phyloP scores from a whole-genome alignment of 2,888 invertebrate species.

The Vanessa cardui region DNA sequence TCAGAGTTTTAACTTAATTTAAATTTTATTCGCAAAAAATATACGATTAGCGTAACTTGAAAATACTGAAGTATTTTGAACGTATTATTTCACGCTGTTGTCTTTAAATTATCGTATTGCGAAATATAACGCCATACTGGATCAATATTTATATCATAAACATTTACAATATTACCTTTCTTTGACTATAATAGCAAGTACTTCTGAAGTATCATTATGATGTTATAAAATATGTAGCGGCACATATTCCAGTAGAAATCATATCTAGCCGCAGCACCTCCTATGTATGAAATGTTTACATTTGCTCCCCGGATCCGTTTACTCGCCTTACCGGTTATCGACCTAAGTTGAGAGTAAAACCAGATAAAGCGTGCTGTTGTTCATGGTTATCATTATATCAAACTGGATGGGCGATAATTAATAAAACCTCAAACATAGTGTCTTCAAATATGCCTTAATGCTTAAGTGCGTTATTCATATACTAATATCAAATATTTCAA shows the following conservation, averaged over 20 bases:
- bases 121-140: not conserved
- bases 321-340: slow-evolving; percentile 34
- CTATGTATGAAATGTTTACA: slow-evolving; percentile 27
- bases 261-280: slow-evolving; percentile 13
- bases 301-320: slow-evolving; percentile 24
- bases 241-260: not conserved
- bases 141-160: not conserved
- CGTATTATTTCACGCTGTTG: not conserved
- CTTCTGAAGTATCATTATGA: too few relatives aligned
- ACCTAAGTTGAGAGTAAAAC: slow-evolving; percentile 40
- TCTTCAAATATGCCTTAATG: too few relatives aligned
- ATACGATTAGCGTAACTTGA: not conserved
- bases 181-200: too few relatives aligned
- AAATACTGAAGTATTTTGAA: not conserved
- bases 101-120: not conserved
- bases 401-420: not conserved
- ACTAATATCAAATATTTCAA: too few relatives aligned
- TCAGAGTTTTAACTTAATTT: slow-evolving; percentile 1
- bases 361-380: slow-evolving; percentile 29
- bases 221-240: too few relatives aligned
- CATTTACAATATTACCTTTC: not conserved
- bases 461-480: too few relatives aligned
- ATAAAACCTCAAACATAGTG: too few relatives aligned
- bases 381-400: slow-evolving; percentile 3
- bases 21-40: not conserved